phyloP scores from a whole-genome alignment of 2,113 vertebrate genomes.

The Malurus elegans region DNA sequence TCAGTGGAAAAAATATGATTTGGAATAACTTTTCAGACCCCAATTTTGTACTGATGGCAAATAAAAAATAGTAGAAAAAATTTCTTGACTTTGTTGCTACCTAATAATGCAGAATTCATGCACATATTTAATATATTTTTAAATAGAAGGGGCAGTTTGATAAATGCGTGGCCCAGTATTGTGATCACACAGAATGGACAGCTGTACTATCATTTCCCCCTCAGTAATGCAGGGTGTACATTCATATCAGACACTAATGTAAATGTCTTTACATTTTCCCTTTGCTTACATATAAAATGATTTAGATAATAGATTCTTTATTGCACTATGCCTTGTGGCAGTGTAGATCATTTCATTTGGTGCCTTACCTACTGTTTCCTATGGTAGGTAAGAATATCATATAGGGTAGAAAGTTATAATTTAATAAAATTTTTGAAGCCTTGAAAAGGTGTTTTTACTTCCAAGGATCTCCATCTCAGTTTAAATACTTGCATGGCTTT shows the following conservation, averaged over 20 bases:
- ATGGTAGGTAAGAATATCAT: neutral
- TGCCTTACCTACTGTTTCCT: neutral
- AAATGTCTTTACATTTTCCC: constrained; percentile 28
- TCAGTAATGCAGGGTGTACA: neutral
- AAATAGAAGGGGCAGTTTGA: neutral
- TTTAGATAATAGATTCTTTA: constrained; percentile 38
- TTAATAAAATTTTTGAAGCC: neutral
- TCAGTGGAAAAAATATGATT: neutral
- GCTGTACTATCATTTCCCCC: neutral
- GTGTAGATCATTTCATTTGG: constrained; percentile 21
- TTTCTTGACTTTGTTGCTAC: neutral
- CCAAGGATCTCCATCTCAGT: neutral
- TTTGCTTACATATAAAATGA: constrained; percentile 44
- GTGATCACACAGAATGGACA: neutral
- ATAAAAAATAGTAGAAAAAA: neutral
- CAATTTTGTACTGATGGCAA: neutral
- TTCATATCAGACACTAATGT: neutral
- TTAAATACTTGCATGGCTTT: neutral
- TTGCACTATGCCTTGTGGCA: constrained; percentile 15
- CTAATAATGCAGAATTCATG: neutral
- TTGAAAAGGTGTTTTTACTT: neutral
- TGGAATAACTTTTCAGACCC: neutral
- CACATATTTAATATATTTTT: neutral
- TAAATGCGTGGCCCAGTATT: neutral
- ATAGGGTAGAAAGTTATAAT: constrained; percentile 15